Evolutionary conservation across 2,797 vertebrate species (phyloP), one percentile per base, ranked within the genome.

Genomic region (Muscicapa comitata): DNA sequence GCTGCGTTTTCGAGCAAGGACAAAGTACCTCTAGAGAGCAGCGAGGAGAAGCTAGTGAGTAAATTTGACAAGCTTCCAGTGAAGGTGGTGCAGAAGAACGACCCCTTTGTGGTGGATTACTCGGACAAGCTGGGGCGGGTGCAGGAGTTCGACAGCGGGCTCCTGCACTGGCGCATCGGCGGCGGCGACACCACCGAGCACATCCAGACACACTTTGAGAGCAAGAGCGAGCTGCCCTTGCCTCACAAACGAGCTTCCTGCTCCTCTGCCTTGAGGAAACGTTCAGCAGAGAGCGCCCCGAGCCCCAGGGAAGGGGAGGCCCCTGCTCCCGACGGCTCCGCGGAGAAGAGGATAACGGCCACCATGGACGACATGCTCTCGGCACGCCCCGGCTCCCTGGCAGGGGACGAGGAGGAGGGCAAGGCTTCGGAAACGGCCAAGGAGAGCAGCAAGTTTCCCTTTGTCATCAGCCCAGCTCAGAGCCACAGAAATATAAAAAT

Each of bases 181-280:
- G 99, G 99, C 7, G 99, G 99, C 23, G 99, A 99, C 88, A 99
- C 99, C 84, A 99, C 99, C 29, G 99, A 99, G 94, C 99, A 99
- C 97, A 99, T 99, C 95, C 99, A 99, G 97, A 99, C 99, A 94
- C 99, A 99, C 98, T 99, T 99, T 70, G 99, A 99, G 96, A 99
- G 99, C 94, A 98, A 98, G 83, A 98, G 96, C 37, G 98, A 99
- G 94, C 98, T 99, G 83, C 96, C 98, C 90, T 97, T 97, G 85
- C 96, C 97, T 65, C 98, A 98, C 75, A 98, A 98, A 96, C 97
- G 98, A 91, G 97, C 97, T 93, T 97, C 98, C 31, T 97, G 98
- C 89, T 96, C 93, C 74, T 95, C 97, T 10, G 95, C 37, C 71
- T 24, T 7, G 57, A 96, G 96, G 66, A 98, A 98, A 86, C 98